Evolutionary conservation across 2,797 vertebrate genomes (phyloP), one percentile per base, ranked within the genome.

Genomic region (Mionectes olivaceus): DNA sequence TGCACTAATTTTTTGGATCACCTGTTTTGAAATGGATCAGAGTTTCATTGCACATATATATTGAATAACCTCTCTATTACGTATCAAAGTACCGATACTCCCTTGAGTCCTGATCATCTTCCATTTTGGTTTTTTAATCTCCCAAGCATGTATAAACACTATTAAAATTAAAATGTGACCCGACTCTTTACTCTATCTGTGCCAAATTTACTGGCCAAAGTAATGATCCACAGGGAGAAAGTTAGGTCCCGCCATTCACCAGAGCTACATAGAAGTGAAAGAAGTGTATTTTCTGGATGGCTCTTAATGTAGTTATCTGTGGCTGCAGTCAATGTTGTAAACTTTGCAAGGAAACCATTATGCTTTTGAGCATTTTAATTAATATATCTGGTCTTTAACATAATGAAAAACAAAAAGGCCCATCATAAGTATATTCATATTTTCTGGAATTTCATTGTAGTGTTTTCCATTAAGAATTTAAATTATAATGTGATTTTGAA

Each of bases 1-100:
- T 1, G 99, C 99, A 33, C 99, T 99, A 97, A 99, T 98, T 96
- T 99, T 99, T 98, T 99, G 99, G 97, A 99, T 99, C 63, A 99
- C 98, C 99, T 99, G 74, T 94, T 87, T 92, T 43, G 43, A 83
- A 11, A 94, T 35, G 84, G 4, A 64, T 41, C 2, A 3, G 2
- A 16, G 8, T 47, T 87, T 90, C 15, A 61, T 28, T 80, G 46
- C 43, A 43, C 15, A n/a, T 9, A 3, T 33, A 37, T 4, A 18
- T 19, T 44, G 8, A 18, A 56, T 21, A 73, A 67, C 1, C 2
- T 5, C 9, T 69, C 17, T 80, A 25, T 22, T 69, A 18, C 8
- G 23, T 39, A 18, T 19, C 3, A 32, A 70, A 86, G n/a, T 24
- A 53, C 21, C 19, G 67, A 35, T 14, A 2, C 28, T 84, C 7